Percentiles rank a stretch among this genome's conserved stretches.
These are phyloP conservation scores for Trichosurus vulpecula DNA, from an alignment of 2,797 vertebrate species.

Conservation along the genomic window DNA sequence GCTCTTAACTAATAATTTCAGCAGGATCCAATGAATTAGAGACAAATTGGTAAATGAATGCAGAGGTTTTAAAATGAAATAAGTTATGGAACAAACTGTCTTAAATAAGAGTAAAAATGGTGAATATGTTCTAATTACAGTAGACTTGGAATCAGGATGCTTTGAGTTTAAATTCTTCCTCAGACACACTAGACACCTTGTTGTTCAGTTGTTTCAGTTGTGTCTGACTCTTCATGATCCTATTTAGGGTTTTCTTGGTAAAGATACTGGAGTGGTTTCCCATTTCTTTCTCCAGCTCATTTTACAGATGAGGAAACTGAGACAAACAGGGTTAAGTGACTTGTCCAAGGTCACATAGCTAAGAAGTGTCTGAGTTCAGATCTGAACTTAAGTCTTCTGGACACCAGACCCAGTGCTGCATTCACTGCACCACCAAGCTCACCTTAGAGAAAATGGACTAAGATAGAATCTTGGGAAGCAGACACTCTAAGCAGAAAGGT, in stretches of 20 bases:
- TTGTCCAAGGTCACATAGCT: background rate
- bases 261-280: background rate
- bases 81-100: slow-evolving; percentile 12
- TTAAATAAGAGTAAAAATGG: slow-evolving; percentile 26
- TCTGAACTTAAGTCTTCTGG: background rate
- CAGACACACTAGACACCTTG: background rate
- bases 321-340: background rate
- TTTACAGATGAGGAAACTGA: background rate
- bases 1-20: background rate
- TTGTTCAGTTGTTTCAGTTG: background rate
- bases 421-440: background rate
- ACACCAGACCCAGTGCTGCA: background rate
- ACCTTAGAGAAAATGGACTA: background rate
- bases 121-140: slow-evolving; percentile 7
- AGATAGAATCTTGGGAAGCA: background rate
- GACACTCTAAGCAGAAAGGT: background rate
- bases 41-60: slow-evolving; percentile 21
- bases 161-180: background rate
- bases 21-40: background rate
- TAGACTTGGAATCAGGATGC: background rate
- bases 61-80: slow-evolving; percentile 33
- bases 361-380: background rate
- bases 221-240: background rate
- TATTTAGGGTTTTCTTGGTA: background rate
- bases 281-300: background rate